A percentile compares a stretch with the other conserved stretches of the same genome.
Evolutionary conservation across 2,797 vertebrate species (phyloP).

Genomic region (Astyanax mexicanus): DNA sequence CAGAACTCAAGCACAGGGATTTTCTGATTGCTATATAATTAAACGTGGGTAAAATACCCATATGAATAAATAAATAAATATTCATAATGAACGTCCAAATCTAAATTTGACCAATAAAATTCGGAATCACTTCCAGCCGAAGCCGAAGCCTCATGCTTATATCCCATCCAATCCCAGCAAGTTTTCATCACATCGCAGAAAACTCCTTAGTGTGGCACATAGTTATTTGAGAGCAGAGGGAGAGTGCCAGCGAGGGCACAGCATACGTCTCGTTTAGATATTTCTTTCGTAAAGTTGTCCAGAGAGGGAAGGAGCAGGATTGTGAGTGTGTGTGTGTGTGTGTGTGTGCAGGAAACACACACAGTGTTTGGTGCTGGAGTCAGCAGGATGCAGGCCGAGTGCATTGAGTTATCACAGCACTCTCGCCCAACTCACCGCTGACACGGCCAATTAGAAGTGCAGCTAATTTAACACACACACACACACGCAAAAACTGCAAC

Average conservation of each 20-base stretch:
- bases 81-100: too few species aligned
- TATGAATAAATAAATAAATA: too few species aligned
- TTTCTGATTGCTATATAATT: too few species aligned
- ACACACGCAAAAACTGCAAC: slow-evolving; percentile 20
- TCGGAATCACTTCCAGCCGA: too few species aligned
- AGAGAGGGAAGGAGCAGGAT: slow-evolving; percentile 3
- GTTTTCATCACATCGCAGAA: slow-evolving; percentile 40
- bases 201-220: slow-evolving; percentile 44
- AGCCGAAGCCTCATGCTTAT: slow-evolving; percentile 49
- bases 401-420: slow-evolving; percentile 55
- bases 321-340: background rate
- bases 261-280: slow-evolving; percentile 30
- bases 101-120: too few species aligned
- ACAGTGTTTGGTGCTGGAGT: slow-evolving; percentile 40
- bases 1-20: too few species aligned
- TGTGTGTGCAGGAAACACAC: too few species aligned
- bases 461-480: slow-evolving; percentile 45
- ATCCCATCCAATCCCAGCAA: slow-evolving; percentile 54
- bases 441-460: slow-evolving; percentile 52
- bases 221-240: background rate
- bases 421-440: slow-evolving; percentile 47
- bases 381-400: slow-evolving; percentile 47
- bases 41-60: too few species aligned
- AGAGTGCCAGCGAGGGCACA: background rate
- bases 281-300: slow-evolving; percentile 27